A percentile compares a stretch with the other conserved stretches of the same genome.
These are phyloP conservation scores for Typhlichthys eigenmanni DNA, from an alignment of 2,797 vertebrate genomes.

Conservation along the genomic window DNA sequence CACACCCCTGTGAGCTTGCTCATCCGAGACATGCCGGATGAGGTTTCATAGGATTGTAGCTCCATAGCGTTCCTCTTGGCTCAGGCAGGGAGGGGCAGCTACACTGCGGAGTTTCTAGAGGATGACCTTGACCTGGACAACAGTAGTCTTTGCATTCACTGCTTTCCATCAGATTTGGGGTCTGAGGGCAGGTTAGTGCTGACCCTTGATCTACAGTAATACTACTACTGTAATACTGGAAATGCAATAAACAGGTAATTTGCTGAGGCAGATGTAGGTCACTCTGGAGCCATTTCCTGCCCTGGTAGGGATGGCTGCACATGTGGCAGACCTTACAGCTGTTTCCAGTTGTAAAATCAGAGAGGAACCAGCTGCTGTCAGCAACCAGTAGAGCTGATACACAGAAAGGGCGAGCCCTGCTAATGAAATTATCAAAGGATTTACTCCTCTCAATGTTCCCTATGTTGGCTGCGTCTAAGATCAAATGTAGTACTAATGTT, in stretches of 20 bases:
- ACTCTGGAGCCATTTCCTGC: slow-evolving; percentile 63
- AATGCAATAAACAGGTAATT: slow-evolving; percentile 49
- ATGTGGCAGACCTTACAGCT: slow-evolving; percentile 82
- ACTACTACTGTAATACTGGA: slow-evolving; percentile 26
- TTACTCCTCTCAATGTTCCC: slow-evolving; percentile 48
- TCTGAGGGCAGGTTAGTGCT: slow-evolving; percentile 33
- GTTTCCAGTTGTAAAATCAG: slow-evolving; percentile 77
- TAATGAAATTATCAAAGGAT: slow-evolving; percentile 72
- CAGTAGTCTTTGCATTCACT: slow-evolving; percentile 8
- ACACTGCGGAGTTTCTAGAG: slow-evolving; percentile 41
- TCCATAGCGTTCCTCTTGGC: slow-evolving; percentile 52
- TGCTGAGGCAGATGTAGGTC: slow-evolving; percentile 72
- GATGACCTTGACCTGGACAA: slow-evolving; percentile 33
- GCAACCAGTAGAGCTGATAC: slow-evolving; percentile 50
- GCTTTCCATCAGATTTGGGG: slow-evolving; percentile 45
- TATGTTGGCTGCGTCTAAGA: slow-evolving; percentile 38
- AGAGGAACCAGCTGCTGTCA: slow-evolving; percentile 77
- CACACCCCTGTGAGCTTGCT: slow-evolving; percentile 37
- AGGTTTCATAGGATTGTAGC: slow-evolving; percentile 61
- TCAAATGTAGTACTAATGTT: slow-evolving; percentile 6
- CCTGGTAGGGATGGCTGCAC: slow-evolving; percentile 69
- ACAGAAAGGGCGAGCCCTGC: slow-evolving; percentile 38
- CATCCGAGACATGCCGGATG: slow-evolving; percentile 55
- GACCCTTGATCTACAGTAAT: slow-evolving; percentile 19
- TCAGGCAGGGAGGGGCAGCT: slow-evolving; percentile 44